Conservation (phyloP, 2,797 vertebrate species). For the Orientallactaga sibirica region DNA sequence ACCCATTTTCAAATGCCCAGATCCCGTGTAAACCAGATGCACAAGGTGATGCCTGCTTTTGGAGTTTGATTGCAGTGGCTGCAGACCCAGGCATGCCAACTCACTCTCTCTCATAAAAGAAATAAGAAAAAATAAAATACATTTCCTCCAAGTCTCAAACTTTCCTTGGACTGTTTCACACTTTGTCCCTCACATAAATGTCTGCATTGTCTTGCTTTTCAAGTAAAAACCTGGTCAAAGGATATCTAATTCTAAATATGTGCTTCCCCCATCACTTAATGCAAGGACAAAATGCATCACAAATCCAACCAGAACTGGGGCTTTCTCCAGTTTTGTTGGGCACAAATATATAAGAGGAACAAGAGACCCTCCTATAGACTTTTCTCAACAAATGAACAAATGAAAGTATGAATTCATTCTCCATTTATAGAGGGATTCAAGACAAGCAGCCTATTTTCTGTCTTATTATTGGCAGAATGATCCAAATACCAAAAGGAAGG, state of each 20-base stretch:
- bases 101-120: no score
- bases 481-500: background rate
- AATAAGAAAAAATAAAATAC: background rate
- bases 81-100: no score
- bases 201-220: conserved; percentile 9
- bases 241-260: background rate
- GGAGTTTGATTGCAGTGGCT: no score
- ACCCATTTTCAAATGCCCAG: no score
- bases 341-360: conserved; percentile 35
- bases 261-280: conserved; percentile 7
- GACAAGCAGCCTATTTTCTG: conserved; percentile 38
- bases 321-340: conserved; percentile 61
- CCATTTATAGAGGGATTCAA: background rate
- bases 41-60: no score
- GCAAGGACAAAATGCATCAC: conserved; percentile 15
- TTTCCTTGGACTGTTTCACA: background rate
- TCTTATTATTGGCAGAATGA: background rate
- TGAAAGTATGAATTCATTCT: conserved; percentile 44
- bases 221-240: background rate
- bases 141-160: background rate
- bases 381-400: conserved; percentile 21
- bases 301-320: background rate
- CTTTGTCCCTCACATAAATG: background rate
- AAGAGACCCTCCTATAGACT: background rate
- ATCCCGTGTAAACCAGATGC: no score